phyloP scores from a whole-genome alignment of 1,140 invertebrate genomes.

The Apis dorsata region DNA sequence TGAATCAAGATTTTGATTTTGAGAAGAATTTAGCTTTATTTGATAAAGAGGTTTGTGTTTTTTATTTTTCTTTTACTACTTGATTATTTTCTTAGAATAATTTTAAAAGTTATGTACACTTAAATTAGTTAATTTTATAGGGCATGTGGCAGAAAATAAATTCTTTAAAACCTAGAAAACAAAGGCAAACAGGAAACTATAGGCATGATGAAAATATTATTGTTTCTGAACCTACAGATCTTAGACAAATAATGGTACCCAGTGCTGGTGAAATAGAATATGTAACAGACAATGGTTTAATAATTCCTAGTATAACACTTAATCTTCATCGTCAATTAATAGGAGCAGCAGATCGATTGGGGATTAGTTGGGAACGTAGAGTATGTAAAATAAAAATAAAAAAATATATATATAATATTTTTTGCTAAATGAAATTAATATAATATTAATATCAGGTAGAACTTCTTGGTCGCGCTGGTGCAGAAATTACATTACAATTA shows the following conservation, averaged over 20 bases:
- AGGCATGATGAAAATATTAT: constrained; percentile 93
- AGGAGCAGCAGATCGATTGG: constrained; percentile 83
- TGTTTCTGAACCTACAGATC: constrained; percentile 83
- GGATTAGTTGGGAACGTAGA: constrained; percentile 84
- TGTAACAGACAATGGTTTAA: constrained; percentile 89
- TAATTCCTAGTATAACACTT: constrained; percentile 88
- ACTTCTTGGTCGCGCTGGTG: constrained; percentile 87
- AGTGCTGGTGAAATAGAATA: constrained; percentile 84
- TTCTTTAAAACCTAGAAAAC: constrained; percentile 85
- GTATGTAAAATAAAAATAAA: constrained; percentile 58
- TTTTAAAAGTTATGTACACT: background rate
- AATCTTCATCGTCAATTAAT: constrained; percentile 85
- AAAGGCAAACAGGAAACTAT: constrained; percentile 81
- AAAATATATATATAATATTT: background rate
- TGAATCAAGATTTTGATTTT: constrained; percentile 93
- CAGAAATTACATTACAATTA: constrained; percentile 89
- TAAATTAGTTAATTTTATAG: constrained; percentile 54
- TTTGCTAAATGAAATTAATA: constrained; percentile 2
- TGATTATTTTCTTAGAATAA: background rate
- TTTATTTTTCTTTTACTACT: background rate
- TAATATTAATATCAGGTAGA: constrained; percentile 80
- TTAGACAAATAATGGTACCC: constrained; percentile 87
- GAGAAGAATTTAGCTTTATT: constrained; percentile 95
- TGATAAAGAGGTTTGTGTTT: constrained; percentile 88
- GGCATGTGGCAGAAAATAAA: constrained; percentile 85